Conservation (phyloP, 1,140 invertebrate species). For the Leptestheria dahalacensis region DNA sequence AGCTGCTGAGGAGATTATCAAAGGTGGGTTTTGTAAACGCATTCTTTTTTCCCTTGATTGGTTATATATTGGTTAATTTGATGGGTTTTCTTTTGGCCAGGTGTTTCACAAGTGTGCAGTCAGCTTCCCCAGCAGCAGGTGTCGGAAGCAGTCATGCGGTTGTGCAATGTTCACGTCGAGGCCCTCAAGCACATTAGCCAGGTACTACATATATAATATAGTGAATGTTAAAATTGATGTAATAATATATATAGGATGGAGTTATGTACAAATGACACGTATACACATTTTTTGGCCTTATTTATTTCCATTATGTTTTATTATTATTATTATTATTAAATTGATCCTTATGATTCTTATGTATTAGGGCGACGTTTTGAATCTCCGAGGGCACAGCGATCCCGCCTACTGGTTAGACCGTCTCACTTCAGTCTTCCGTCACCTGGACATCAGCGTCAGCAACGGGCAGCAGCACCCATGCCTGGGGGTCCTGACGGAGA, state of each 20-base stretch:
- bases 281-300: too few relatives aligned
- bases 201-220: conserved; percentile 6
- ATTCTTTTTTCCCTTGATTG: too few relatives aligned
- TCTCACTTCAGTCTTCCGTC: conserved; percentile 72
- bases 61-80: conserved; percentile 1
- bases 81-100: conserved; percentile 23
- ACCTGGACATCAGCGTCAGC: conserved; percentile 42
- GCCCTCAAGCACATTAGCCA: conserved; percentile 6
- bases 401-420: conserved; percentile 87
- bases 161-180: conserved; percentile 14
- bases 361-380: not conserved
- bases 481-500: conserved; percentile 47
- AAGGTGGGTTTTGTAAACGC: too few relatives aligned
- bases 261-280: too few relatives aligned
- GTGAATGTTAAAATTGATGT: not conserved
- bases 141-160: conserved; percentile 1
- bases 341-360: not conserved
- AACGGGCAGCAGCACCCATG: conserved; percentile 58
- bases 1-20: conserved; percentile 64
- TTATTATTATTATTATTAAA: too few relatives aligned
- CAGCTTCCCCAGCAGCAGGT: conserved; percentile 14
- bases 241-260: too few relatives aligned
- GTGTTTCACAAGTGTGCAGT: conserved; percentile 18
- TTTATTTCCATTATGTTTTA: too few relatives aligned
- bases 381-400: conserved; percentile 33